Evolutionary conservation across 2,113 vertebrate genomes (phyloP), one percentile per base, ranked within the genome.

Genomic region (Coturnix japonica): DNA sequence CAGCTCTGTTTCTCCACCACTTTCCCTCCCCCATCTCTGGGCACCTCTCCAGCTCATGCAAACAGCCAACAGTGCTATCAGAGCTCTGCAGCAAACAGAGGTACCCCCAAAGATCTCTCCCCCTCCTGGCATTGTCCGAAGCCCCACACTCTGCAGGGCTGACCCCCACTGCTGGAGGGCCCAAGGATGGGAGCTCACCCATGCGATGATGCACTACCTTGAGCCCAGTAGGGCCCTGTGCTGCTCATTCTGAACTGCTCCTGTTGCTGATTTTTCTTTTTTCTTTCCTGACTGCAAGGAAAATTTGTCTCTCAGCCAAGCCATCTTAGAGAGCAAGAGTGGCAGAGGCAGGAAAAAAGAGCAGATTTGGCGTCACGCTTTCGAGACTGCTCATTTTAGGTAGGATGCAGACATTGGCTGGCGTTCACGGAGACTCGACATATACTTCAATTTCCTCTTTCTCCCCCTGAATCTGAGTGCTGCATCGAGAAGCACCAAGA

Each of bases 331-430:
- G 64, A 92, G 82, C 51, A 79, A 61, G 86, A 91, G 85, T 73
- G 92, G 94, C 91, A 95, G 81, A 61, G 57, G 81, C 81, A 95
- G 93, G 90, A 81, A 91, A 91, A 59, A 87, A 82, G 77, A 79
- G 87, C 16, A 28, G 70, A 72, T 87, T 92, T 95, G 88, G 92
- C 82, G 66, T 65, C 16, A 0, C 7, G 21, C 51, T 85, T 75
- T 46, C 6, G 1, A 91, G 86, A 64, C 90, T 81, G 74, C n/a
- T 94, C 92, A 6, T 59, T 87, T 91, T 75, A 53, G 89, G 89
- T 80, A 80, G 70, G 74, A 69, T 2, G 9, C 81, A 91, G 95
- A 85, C 96, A 16, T 54, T 22, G 43, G 57, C 85, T 54, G 77
- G 82, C 67, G 44, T 89, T 73, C 46, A 31, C 9, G 44, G 84